Evolutionary conservation across 2,113 vertebrate genomes (phyloP), one percentile per base, ranked within the genome.

Genomic region (Prionailurus bengalensis): DNA sequence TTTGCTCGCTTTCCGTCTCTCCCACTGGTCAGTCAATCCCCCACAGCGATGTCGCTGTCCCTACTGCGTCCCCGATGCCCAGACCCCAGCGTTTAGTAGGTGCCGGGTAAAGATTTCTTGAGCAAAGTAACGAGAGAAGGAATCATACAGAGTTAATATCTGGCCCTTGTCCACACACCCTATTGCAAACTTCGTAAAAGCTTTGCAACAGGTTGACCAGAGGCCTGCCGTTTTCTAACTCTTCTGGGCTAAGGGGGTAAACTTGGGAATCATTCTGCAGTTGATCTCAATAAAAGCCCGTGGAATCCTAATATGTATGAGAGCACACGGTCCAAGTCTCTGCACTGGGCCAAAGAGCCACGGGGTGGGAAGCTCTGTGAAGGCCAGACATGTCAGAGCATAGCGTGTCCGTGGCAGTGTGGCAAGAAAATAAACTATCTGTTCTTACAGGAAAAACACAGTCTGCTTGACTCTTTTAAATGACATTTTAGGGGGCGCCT

Each of bases 341-440:
- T 65, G 53, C n/a, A 5, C 53, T 42, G 16, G 63, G 84, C 58
- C 92, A 86, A 61, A 89, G 10, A 89, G 82, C 61, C 61, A 42
- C 1, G 19, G 68, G 45, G 39, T 7, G 33, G 66, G 70, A 55
- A 83, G 83, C 16, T 58, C 66, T 90, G 39, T 63, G 39, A 66
- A 53, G 84, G 85, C 74, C 74, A 78, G 58, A 51, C 2, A 2
- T 16, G 29, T 51, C 94, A 3, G 8, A 95, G 89, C 93, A 95
- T 85, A 95, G 88, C 19, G 27, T 95, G 97, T 93, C 84, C 23
- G 0, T 42, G 91, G 88, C 93, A 85, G 11, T 25, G 70, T 74
- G 94, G 95, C 88, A 95, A 58, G 84, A 70, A 94, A 87, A 65
- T 29, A 73, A 61, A 84, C 42, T 88, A 96, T 78, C 96, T 94